phyloP scores from a whole-genome alignment of 1,140 invertebrate genomes.

The Tetraneura akinire region DNA sequence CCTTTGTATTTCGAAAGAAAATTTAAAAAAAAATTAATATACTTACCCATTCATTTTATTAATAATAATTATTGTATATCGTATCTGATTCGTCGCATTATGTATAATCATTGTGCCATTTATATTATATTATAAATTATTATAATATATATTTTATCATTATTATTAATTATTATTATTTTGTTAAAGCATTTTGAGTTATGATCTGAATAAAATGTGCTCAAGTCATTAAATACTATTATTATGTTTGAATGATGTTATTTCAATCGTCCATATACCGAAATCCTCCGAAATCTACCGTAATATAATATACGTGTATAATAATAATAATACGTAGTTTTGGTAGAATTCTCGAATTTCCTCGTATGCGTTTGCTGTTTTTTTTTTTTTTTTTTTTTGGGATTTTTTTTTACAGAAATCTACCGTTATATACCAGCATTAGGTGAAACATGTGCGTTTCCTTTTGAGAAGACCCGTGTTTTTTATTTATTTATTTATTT shows the following conservation, averaged over 20 bases:
- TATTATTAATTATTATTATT: conserved; percentile 1
- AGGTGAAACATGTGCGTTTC: conserved; percentile 13
- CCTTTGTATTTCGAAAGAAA: too few species aligned
- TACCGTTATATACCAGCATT: conserved; percentile 44
- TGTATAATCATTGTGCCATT: conserved; percentile 34
- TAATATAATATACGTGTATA: background rate
- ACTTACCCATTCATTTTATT: conserved; percentile 33
- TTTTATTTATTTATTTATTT: too few species aligned
- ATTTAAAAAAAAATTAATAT: background rate
- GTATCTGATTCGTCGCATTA: background rate
- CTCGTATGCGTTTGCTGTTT: conserved; percentile 21
- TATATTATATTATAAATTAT: background rate
- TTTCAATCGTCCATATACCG: background rate
- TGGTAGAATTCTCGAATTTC: conserved; percentile 35
- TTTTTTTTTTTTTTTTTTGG: background rate
- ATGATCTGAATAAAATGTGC: conserved; percentile 51
- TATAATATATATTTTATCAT: background rate
- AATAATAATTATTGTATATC: conserved; percentile 36
- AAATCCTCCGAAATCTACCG: background rate
- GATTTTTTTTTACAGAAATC: conserved; percentile 4
- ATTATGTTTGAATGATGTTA: background rate
- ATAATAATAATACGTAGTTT: background rate
- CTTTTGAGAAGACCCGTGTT: conserved; percentile 28
- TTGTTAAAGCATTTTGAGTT: conserved; percentile 49
- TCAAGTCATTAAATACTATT: conserved; percentile 49